These are phyloP conservation scores for Bradypodion ventrale DNA, from an alignment of 2,797 vertebrate species.

Conservation along the genomic window DNA sequence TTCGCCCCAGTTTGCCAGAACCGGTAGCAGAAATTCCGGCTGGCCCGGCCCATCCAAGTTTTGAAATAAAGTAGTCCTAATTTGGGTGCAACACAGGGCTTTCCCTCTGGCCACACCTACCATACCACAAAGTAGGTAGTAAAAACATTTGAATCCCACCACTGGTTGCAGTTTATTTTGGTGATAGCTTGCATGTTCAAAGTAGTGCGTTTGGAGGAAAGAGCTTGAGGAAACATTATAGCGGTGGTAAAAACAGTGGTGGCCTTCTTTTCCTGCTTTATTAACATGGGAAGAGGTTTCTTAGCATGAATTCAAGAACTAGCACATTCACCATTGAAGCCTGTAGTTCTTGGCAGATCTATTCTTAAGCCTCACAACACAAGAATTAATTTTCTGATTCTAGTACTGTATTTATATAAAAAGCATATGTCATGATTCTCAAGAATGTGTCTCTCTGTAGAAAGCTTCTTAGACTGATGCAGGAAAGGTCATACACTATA, in stretches of 20 bases:
- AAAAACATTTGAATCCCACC: too few species aligned
- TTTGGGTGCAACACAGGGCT: too few species aligned
- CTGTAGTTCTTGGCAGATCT: not conserved
- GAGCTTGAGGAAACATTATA: slow-evolving; percentile 18
- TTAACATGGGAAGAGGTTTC: not conserved
- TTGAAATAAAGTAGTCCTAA: too few species aligned
- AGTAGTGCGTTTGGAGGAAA: slow-evolving; percentile 7
- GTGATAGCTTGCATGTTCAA: not conserved
- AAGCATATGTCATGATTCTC: not conserved
- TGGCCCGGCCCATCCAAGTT: too few species aligned
- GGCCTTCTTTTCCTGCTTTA: slow-evolving; percentile 7
- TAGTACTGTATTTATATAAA: slow-evolving; percentile 6
- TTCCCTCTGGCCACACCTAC: too few species aligned
- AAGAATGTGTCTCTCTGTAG: slow-evolving; percentile 32
- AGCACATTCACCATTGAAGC: slow-evolving; percentile 2
- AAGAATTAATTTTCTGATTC: not conserved
- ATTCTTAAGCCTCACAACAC: not conserved
- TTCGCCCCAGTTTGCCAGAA: too few species aligned
- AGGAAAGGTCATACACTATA: slow-evolving; percentile 65
- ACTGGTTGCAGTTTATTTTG: too few species aligned
- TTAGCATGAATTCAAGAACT: not conserved
- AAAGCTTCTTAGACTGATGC: slow-evolving; percentile 58
- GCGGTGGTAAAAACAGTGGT: not conserved
- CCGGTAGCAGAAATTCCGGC: too few species aligned
- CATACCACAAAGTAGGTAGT: too few species aligned